Evolutionary conservation across 2,888 invertebrate genomes (phyloP), one percentile per base, ranked within the genome.

Genomic region (Melanotus villosus): DNA sequence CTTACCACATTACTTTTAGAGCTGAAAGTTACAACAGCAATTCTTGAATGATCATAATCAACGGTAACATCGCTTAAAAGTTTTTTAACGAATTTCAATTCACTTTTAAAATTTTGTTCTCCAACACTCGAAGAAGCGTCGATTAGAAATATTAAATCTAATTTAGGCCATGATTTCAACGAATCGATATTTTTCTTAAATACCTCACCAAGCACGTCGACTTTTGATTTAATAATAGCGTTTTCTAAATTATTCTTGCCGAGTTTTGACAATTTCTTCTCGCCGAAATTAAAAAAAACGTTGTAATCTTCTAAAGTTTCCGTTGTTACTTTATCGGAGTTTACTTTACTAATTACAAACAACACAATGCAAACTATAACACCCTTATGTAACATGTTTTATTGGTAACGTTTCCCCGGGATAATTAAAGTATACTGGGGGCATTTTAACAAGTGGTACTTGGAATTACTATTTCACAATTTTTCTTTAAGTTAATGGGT

Each of bases 121-220:
- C 91, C 92, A 1, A 92, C 90, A 73, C 90, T 91, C 0, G 89
- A 89, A n/a, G 91, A 91, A 10, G 89, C 88, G 77, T 92, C 92
- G 47, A 92, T 89, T 47, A 92, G 83, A 80, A 92, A 92, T 21
- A 92, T 87, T 36, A 92, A 82, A 77, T 92, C 92, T 70, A 90
- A 82, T 81, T 86, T 73, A 2, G 75, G 71, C 14, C 77, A 76
- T 1, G 68, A 64, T 74, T 89, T 86, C 21, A 90, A 80, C n/a
- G 80, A 80, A 60, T 87, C 85, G 1, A 90, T 86, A 73, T 88
- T 87, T 57, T 84, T 83, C 75, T 89, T 89, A 70, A 90, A 86
- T 21, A 88, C 82, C 41, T 85, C 83, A 0, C 89, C 89, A 16
- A 89, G 79, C 1, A 86, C 83, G 70, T 89, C 88, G 23, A 89